These are phyloP conservation scores for Aphelenchoides fujianensis DNA, from an alignment of 1,140 invertebrate genomes.

Conservation along the genomic window DNA sequence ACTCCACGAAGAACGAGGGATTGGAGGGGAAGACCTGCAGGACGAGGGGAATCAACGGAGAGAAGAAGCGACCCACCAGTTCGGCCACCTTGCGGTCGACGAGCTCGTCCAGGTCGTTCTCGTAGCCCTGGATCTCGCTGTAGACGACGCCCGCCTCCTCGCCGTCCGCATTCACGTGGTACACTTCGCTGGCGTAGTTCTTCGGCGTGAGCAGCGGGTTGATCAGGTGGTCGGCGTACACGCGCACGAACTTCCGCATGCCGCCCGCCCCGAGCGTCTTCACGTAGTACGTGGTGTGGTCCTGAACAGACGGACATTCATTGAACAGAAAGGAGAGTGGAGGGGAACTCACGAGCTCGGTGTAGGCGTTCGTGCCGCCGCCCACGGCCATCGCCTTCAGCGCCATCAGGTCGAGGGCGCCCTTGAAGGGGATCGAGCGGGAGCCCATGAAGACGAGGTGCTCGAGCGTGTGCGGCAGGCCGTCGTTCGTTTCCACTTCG, in stretches of 20 bases:
- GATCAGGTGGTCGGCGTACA: slow-evolving; percentile 85
- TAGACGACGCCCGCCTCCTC: slow-evolving; percentile 87
- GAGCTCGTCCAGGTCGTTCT: slow-evolving; percentile 54
- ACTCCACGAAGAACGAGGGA: slow-evolving; percentile 62
- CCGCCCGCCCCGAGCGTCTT: slow-evolving; percentile 80
- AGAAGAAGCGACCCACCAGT: slow-evolving; percentile 40
- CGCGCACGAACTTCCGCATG: slow-evolving; percentile 80
- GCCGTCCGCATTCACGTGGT: slow-evolving; percentile 81
- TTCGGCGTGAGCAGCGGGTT: slow-evolving; percentile 72
- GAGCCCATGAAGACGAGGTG: slow-evolving; percentile 87
- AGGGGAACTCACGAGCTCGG: neutral
- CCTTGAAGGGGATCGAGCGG: slow-evolving; percentile 78
- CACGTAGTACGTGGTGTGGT: slow-evolving; percentile 85
- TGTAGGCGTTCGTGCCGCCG: slow-evolving; percentile 28
- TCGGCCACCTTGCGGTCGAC: slow-evolving; percentile 39
- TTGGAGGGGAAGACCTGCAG: slow-evolving; percentile 2
- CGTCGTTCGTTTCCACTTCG: slow-evolving; percentile 84
- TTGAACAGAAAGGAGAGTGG: slow-evolving; percentile 5
- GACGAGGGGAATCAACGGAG: slow-evolving; percentile 72
- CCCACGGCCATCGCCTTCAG: slow-evolving; percentile 51
- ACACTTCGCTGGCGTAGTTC: slow-evolving; percentile 79
- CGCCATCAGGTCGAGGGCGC: slow-evolving; percentile 80
- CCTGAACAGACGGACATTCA: slow-evolving; percentile 72
- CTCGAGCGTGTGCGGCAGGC: slow-evolving; percentile 84
- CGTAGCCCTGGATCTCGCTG: slow-evolving; percentile 80